A percentile compares a stretch with the other conserved stretches of the same genome.
Conservation (phyloP, 2,797 vertebrate species). For the Hephaestus fuliginosus region DNA sequence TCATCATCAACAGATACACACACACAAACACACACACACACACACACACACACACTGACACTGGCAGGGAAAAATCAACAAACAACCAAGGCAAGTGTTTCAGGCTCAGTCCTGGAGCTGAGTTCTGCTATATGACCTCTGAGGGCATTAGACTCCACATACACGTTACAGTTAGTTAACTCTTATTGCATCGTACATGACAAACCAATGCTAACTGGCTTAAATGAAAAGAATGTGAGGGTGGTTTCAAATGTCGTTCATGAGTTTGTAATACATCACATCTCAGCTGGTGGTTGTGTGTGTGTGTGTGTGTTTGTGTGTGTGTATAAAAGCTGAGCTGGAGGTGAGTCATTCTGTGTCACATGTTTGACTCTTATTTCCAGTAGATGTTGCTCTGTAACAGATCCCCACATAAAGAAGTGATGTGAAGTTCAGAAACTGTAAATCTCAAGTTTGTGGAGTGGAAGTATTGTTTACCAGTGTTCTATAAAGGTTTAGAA, state of each 20-base stretch:
- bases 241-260: not conserved
- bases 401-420: not conserved
- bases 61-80: constrained; percentile 19
- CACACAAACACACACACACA: constrained; percentile 23
- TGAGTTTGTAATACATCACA: constrained; percentile 6
- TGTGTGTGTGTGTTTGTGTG: constrained; percentile 8
- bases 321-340: constrained; percentile 10
- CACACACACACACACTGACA: constrained; percentile 6
- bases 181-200: not conserved
- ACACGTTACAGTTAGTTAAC: not conserved
- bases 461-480: not conserved
- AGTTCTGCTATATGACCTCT: constrained; percentile 7
- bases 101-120: not conserved
- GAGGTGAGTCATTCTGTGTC: constrained; percentile 32
- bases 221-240: not conserved
- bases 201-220: not conserved
- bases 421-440: not conserved
- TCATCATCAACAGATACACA: not conserved
- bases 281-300: not conserved
- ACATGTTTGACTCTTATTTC: constrained; percentile 13
- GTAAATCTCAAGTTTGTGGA: not conserved
- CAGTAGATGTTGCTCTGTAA: not conserved
- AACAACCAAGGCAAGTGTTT: not conserved
- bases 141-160: not conserved
- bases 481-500: not conserved